Base-by-base conservation (phyloP, 2,888 invertebrate genomes). In the Lasioglossum marginatum region DNA sequence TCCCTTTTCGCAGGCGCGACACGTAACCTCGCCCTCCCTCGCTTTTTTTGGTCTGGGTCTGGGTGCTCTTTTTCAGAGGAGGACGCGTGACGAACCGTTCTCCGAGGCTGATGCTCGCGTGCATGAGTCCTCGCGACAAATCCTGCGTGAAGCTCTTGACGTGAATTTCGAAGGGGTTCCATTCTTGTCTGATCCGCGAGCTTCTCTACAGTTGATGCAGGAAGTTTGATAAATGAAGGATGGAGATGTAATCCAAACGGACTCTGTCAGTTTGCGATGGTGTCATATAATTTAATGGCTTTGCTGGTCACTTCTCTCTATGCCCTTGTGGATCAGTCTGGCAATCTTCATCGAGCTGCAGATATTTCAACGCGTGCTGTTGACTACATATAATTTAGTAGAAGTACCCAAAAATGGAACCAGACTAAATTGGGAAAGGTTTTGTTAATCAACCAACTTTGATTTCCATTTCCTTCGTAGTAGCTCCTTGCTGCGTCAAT, bases 1-100 rank as follows among this genome's bases (percentile, higher is more conserved):
- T 90, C 89, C 84, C 90, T 88, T 88, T 90, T 90, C 73, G 81
- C 87, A 88, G 81, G 86, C 89, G 76, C 68, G 27, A 82, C 89
- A 86, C 89, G 89, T 86, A 87, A 87, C 80, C 63, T 57, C 81
- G 52, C 77, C 73, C n/a, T 77, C 77, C 81, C 66, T 60, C 82
- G 52, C 52, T 52, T 23, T 3, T 31, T 10, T 19, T 19, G 19
- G 34, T 66, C 34, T 34, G 2, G 31, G 2, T 6, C 34, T 34
- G 1, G 31, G 3, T 6, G 10, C 10, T n/a, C 43, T 74, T 57
- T 40, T 74, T 57, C 6, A 34, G 72, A 48, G 31, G 34, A 66
- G 74, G 83, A 88, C 88, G 88, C 79, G 82, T 82, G 80, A 63
- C 79, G 74, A 74, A 79, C 23, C 72, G 34, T 82, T 79, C 12